These are phyloP conservation scores for Syngnathus floridae DNA, from an alignment of 2,113 vertebrate species.

Conservation along the genomic window DNA sequence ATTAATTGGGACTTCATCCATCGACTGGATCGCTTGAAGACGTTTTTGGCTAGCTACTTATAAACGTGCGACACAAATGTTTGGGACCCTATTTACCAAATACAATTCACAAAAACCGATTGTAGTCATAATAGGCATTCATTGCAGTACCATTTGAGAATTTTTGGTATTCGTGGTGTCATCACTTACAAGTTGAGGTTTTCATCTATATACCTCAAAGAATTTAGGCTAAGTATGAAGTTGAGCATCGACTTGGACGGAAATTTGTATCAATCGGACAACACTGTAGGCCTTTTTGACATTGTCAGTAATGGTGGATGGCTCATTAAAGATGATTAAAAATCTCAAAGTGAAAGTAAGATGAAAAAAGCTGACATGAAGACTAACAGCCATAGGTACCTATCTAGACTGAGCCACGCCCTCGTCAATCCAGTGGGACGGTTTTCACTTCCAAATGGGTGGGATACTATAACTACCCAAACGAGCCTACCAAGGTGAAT, in stretches of 20 bases:
- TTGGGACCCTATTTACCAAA: neutral
- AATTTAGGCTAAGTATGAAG: neutral
- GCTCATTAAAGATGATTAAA: too few relatives aligned
- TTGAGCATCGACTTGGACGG: neutral
- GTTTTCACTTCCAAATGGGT: neutral
- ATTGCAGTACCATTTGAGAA: neutral
- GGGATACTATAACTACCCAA: neutral
- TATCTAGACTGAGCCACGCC: neutral
- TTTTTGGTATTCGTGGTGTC: neutral
- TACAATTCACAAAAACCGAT: neutral
- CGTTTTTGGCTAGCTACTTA: neutral
- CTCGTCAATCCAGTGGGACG: neutral
- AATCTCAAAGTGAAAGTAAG: neutral
- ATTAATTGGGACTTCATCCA: neutral
- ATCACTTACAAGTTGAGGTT: neutral
- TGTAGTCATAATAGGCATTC: neutral
- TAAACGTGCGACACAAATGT: neutral
- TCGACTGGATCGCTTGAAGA: too few relatives aligned
- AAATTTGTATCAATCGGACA: neutral
- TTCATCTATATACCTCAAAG: neutral
- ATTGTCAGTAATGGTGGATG: neutral
- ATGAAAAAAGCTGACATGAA: neutral
- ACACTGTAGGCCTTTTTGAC: neutral
- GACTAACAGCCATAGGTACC: neutral
- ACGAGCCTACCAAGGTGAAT: neutral